Conservation (phyloP, 2,888 invertebrate genomes). For the Catocala nupta region DNA sequence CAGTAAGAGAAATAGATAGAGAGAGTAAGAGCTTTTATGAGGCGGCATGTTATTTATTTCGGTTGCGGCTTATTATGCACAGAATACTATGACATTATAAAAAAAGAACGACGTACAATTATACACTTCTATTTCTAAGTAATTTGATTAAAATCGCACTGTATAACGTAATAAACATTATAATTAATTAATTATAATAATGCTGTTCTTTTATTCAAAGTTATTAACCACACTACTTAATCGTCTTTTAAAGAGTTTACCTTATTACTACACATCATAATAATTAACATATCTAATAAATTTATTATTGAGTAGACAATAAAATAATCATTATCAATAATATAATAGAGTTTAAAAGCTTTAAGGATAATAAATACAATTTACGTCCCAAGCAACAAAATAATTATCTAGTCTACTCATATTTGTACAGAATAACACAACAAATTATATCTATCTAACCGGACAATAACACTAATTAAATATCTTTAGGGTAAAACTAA, state of each 20-base stretch:
- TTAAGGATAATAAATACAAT: constrained; percentile 17
- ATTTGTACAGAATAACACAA: constrained; percentile 19
- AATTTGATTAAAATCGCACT: constrained; percentile 37
- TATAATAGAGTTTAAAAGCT: constrained; percentile 33
- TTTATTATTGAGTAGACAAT: constrained; percentile 2
- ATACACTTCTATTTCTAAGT: too few relatives aligned
- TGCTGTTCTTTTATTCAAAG: constrained; percentile 24
- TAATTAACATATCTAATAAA: background rate
- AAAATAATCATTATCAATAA: background rate
- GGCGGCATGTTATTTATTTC: too few relatives aligned
- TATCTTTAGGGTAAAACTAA: constrained; percentile 38
- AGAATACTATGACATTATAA: too few relatives aligned
- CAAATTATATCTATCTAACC: background rate
- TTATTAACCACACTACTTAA: constrained; percentile 24
- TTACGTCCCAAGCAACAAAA: background rate
- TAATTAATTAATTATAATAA: constrained; percentile 17
- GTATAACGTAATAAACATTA: constrained; percentile 36
- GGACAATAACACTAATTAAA: constrained; percentile 38
- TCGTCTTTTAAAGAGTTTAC: background rate
- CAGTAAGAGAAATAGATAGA: too few relatives aligned
- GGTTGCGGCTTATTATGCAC: too few relatives aligned
- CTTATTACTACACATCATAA: constrained; percentile 6
- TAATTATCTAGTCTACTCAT: constrained; percentile 17
- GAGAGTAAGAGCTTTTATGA: too few relatives aligned
- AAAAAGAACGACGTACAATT: too few relatives aligned